phyloP scores from a whole-genome alignment of 2,888 invertebrate genomes.

The Lysandra bellargus region DNA sequence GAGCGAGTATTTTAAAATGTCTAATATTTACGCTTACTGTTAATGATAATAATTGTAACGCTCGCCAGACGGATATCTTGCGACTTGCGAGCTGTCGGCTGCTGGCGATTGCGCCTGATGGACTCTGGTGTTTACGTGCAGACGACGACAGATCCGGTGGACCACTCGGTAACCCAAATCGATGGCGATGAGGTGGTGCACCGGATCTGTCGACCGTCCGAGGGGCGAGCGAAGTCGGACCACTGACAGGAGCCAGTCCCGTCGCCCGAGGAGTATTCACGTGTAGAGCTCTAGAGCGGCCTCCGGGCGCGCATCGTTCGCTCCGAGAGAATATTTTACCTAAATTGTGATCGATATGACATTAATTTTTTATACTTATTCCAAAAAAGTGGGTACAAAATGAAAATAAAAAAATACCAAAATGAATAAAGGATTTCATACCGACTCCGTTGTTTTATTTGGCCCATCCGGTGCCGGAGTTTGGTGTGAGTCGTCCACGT shows the following conservation, averaged over 20 bases:
- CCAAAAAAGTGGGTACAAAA: slow-evolving; percentile 58
- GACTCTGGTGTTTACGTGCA: no score
- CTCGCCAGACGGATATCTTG: neutral
- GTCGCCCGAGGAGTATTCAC: neutral
- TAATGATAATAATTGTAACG: neutral
- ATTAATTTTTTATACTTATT: slow-evolving; percentile 50
- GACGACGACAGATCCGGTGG: no score
- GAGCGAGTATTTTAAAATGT: slow-evolving; percentile 6
- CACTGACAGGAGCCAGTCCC: neutral
- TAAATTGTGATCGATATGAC: slow-evolving; percentile 37
- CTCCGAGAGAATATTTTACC: slow-evolving; percentile 22
- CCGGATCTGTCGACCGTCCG: neutral
- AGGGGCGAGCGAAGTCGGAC: neutral
- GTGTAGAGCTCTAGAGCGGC: neutral
- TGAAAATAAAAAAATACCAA: slow-evolving; percentile 70
- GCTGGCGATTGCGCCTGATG: no score
- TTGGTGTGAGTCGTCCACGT: no score
- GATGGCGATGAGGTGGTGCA: no score
- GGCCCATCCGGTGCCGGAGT: neutral
- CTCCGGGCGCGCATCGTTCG: neutral
- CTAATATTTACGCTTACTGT: slow-evolving; percentile 22
- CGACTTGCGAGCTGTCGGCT: neutral
- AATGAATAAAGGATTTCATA: slow-evolving; percentile 75
- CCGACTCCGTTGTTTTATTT: slow-evolving; percentile 52
- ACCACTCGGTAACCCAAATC: no score